Conservation (phyloP, 2,888 invertebrate genomes). For the Drosophila lutescens region DNA sequence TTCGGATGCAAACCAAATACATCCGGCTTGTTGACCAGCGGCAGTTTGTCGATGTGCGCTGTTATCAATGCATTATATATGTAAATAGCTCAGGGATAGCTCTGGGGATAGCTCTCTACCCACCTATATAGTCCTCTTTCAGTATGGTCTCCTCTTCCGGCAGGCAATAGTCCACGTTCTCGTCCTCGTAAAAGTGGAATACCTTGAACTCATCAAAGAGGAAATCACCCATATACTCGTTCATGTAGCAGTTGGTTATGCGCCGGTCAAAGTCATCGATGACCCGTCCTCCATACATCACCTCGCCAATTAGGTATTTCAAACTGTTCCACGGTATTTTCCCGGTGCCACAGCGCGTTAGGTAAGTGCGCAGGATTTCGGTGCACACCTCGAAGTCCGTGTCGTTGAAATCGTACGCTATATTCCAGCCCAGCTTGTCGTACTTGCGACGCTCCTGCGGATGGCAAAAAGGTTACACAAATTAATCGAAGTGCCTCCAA, state of each 20-base stretch:
- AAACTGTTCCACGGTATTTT: conserved; percentile 95
- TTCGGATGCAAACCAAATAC: conserved; percentile 97
- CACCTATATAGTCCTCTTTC: conserved; percentile 90
- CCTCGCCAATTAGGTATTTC: conserved; percentile 96
- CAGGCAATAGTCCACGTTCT: conserved; percentile 90
- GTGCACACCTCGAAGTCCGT: conserved; percentile 96
- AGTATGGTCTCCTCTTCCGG: conserved; percentile 87
- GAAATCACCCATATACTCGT: conserved; percentile 97
- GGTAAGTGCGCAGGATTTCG: conserved; percentile 93
- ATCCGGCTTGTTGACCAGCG: conserved; percentile 93
- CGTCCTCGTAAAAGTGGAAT: conserved; percentile 93
- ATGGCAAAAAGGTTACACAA: conserved; percentile 20
- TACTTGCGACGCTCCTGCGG: conserved; percentile 93
- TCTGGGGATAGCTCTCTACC: conserved; percentile 38
- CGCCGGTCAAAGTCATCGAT: conserved; percentile 96
- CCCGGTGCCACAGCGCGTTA: conserved; percentile 88
- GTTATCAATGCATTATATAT: conserved; percentile 64
- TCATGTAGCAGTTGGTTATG: conserved; percentile 94
- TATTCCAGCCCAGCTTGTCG: conserved; percentile 97
- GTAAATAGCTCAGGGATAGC: conserved; percentile 38
- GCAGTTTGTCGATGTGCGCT: conserved; percentile 92
- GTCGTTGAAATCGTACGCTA: conserved; percentile 96
- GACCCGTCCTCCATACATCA: conserved; percentile 97
- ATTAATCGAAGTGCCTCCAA: conserved; percentile 34
- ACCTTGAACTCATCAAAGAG: conserved; percentile 95